These are phyloP conservation scores for Ectemnius cavifrons DNA, from an alignment of 2,888 invertebrate species.

Conservation along the genomic window DNA sequence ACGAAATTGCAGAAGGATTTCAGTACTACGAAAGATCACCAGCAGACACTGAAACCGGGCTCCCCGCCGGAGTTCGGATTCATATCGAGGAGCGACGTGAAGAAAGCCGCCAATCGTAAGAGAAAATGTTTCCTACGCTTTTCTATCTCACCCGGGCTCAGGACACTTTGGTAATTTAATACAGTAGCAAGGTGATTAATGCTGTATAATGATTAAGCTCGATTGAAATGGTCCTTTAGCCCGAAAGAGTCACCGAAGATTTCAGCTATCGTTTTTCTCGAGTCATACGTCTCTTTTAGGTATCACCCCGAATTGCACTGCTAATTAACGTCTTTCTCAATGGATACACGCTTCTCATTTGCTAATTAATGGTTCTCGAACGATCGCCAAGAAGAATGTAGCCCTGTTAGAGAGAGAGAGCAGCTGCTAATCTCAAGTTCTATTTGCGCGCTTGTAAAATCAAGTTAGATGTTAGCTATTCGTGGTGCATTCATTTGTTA, in stretches of 20 bases:
- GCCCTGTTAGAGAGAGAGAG: neutral
- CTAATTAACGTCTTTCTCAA: conserved; percentile 4
- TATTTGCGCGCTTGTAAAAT: neutral
- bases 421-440: neutral
- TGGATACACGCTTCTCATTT: conserved; percentile 10
- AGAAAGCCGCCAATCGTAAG: conserved; percentile 75
- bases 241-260: no score
- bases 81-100: conserved; percentile 75
- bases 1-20: conserved; percentile 23
- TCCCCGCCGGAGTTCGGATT: conserved; percentile 82
- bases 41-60: conserved; percentile 78
- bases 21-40: conserved; percentile 37
- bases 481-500: neutral
- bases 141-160: conserved; percentile 22
- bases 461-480: neutral
- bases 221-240: no score
- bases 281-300: neutral
- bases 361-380: neutral
- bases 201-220: no score
- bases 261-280: neutral
- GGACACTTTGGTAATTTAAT: conserved; percentile 19
- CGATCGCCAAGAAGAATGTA: neutral
- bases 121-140: conserved; percentile 19
- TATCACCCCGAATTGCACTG: neutral
- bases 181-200: no score